These are phyloP conservation scores for Drosophila tani DNA, from an alignment of 1,140 invertebrate genomes.

Conservation along the genomic window DNA sequence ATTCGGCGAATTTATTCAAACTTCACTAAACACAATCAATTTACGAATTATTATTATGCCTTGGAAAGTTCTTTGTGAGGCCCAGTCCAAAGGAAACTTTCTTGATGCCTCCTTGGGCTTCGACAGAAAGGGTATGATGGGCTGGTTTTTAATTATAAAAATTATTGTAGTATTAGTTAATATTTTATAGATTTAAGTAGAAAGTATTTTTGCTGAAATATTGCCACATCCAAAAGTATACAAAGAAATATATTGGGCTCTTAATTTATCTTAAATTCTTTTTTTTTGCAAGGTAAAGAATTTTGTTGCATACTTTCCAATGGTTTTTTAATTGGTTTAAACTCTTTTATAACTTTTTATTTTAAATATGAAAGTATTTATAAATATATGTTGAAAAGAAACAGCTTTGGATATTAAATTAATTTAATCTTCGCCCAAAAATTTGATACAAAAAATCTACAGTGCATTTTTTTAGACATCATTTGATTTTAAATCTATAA, in stretches of 20 bases:
- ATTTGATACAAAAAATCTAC: background rate
- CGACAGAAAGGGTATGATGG: background rate
- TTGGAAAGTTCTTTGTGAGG: slow-evolving; percentile 40
- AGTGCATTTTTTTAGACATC: too few species aligned
- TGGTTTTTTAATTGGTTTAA: too few species aligned
- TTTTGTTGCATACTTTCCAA: too few species aligned
- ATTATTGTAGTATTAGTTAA: background rate
- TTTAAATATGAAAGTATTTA: too few species aligned
- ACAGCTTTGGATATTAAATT: background rate
- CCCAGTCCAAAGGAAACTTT: slow-evolving; percentile 31
- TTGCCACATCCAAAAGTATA: background rate
- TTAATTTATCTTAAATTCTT: too few species aligned
- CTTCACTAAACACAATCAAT: slow-evolving; percentile 84
- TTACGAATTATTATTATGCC: slow-evolving; percentile 82
- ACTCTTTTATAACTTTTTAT: too few species aligned
- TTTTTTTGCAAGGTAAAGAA: too few species aligned
- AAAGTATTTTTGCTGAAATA: too few species aligned
- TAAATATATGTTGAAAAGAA: too few species aligned
- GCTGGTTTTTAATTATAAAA: background rate
- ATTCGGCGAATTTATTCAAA: slow-evolving; percentile 78
- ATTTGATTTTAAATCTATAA: too few species aligned
- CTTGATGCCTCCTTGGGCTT: background rate
- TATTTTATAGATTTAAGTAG: too few species aligned
- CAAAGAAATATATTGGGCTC: background rate
- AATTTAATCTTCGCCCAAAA: background rate